Evolutionary conservation across 2,888 invertebrate genomes (phyloP).

Genomic region (Andrena minutula): DNA sequence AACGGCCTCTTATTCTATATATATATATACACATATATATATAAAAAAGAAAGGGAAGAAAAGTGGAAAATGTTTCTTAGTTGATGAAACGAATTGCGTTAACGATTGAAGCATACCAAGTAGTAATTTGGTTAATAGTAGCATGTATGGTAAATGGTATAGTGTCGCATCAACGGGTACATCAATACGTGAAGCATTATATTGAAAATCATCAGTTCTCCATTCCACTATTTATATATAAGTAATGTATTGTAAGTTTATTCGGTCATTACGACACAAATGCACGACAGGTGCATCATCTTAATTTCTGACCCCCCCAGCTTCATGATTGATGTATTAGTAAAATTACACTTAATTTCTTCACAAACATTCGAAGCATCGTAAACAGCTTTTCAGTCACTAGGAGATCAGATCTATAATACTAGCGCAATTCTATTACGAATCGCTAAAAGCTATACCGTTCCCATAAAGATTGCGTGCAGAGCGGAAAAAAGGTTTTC

Average conservation of each 20-base stretch:
- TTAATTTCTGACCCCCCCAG: conserved; percentile 45
- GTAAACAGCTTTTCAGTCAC: conserved; percentile 58
- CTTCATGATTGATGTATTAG: conserved; percentile 73
- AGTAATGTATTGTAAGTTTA: conserved; percentile 46
- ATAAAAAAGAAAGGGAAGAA: conserved; percentile 28
- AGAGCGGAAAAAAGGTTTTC: conserved; percentile 60
- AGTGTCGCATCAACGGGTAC: conserved; percentile 62
- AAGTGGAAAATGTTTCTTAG: conserved; percentile 51
- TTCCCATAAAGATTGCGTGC: conserved; percentile 58
- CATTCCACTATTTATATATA: conserved; percentile 66
- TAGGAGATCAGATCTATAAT: conserved; percentile 52
- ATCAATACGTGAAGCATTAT: conserved; percentile 71
- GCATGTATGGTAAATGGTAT: conserved; percentile 62
- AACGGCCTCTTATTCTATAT: conserved; percentile 70
- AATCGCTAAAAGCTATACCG: conserved; percentile 48
- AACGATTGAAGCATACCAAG: conserved; percentile 55
- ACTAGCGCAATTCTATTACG: conserved; percentile 44
- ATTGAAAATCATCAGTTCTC: conserved; percentile 56
- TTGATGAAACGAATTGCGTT: conserved; percentile 56
- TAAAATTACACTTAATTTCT: conserved; percentile 61
- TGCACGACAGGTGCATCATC: conserved; percentile 30
- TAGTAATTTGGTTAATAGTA: conserved; percentile 62
- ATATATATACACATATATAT: not conserved
- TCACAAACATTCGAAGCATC: conserved; percentile 60
- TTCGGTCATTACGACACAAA: conserved; percentile 35